These are phyloP conservation scores for Odontamblyopus rebecca DNA, from an alignment of 2,797 vertebrate genomes.

Conservation along the genomic window DNA sequence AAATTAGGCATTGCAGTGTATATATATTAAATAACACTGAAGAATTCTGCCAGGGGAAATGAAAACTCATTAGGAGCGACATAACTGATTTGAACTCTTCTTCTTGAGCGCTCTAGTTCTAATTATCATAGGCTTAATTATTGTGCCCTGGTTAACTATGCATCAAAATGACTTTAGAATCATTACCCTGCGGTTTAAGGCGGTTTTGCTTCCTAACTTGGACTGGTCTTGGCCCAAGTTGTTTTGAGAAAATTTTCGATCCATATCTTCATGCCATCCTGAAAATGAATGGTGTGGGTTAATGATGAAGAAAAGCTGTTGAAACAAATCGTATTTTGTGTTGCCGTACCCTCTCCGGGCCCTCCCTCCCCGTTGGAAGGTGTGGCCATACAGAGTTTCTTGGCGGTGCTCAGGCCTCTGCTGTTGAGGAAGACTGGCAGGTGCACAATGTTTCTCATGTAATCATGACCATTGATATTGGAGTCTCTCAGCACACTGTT, in stretches of 20 bases:
- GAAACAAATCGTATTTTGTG: background rate
- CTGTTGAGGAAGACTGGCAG: slow-evolving; percentile 95
- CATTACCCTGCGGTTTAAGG: slow-evolving; percentile 91
- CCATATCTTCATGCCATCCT: slow-evolving; percentile 89
- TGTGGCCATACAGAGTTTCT: slow-evolving; percentile 83
- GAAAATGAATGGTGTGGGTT: slow-evolving; percentile 8
- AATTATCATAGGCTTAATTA: background rate
- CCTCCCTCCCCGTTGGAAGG: slow-evolving; percentile 86
- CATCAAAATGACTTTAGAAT: slow-evolving; percentile 13
- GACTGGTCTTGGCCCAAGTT: slow-evolving; percentile 87
- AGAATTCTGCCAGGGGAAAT: background rate
- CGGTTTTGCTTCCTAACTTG: slow-evolving; percentile 90
- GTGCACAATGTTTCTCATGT: slow-evolving; percentile 98
- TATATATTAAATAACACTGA: background rate
- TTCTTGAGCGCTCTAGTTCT: background rate
- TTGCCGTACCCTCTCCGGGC: slow-evolving; percentile 80
- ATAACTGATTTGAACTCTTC: too few relatives aligned
- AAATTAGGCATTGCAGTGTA: background rate
- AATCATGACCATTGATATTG: slow-evolving; percentile 97
- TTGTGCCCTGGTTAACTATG: background rate
- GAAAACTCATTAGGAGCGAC: too few relatives aligned
- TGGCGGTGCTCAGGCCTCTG: slow-evolving; percentile 88
- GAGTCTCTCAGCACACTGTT: slow-evolving; percentile 95
- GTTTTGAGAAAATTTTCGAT: slow-evolving; percentile 88
- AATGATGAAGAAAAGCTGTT: background rate